These are phyloP conservation scores for Manacus vitellinus DNA, from an alignment of 2,113 vertebrate species.

Conservation along the genomic window DNA sequence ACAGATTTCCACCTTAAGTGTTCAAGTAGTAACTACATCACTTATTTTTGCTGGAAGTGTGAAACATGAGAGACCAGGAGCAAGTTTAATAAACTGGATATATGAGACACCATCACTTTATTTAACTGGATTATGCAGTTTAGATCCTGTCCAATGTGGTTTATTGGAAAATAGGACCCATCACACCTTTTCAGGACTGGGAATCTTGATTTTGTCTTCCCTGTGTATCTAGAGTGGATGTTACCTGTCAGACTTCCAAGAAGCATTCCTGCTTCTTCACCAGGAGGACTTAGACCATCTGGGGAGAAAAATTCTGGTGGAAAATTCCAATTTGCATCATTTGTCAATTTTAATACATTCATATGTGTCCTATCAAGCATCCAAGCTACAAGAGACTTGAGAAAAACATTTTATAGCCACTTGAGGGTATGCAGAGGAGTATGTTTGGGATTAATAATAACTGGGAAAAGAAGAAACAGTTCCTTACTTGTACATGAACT, in stretches of 20 bases:
- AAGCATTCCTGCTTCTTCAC: neutral
- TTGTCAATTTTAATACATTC: neutral
- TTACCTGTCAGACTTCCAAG: neutral
- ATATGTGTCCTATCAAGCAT: neutral
- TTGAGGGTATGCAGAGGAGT: neutral
- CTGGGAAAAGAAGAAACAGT: neutral
- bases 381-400: neutral
- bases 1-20: neutral
- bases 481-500: neutral
- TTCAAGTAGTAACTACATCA: neutral
- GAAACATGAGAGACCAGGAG: neutral
- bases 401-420: neutral
- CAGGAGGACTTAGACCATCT: neutral
- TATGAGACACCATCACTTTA: neutral
- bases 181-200: neutral
- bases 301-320: neutral
- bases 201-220: neutral
- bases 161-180: neutral
- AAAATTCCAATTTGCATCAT: neutral
- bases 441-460: neutral
- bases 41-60: neutral
- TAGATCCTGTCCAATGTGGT: neutral
- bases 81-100: neutral
- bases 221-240: neutral
- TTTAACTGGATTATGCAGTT: neutral